phyloP scores from a whole-genome alignment of 2,888 invertebrate genomes.

The Eupeodes luniger region DNA sequence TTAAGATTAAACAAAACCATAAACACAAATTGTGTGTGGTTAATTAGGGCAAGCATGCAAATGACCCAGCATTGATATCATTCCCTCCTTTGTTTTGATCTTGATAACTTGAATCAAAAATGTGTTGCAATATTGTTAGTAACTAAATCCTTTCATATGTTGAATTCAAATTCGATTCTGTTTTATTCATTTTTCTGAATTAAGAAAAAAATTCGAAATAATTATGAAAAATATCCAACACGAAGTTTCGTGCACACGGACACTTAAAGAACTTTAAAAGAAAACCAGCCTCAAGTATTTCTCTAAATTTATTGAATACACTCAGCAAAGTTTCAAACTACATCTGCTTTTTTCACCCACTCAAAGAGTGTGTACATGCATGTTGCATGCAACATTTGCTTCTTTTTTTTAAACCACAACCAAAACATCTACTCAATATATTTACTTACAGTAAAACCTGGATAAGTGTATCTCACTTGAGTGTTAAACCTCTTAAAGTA shows the following conservation, averaged over 20 bases:
- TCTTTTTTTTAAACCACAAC: background rate
- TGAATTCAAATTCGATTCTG: background rate
- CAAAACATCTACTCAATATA: background rate
- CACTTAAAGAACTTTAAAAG: conserved; percentile 51
- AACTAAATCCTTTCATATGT: no score
- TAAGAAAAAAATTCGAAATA: background rate
- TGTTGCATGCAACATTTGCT: conserved; percentile 32
- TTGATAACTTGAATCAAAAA: no score
- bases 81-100: no score
- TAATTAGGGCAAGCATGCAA: no score
- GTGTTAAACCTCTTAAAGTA: no score
- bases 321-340: conserved; percentile 25
- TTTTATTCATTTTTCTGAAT: background rate
- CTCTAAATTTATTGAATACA: conserved; percentile 57
- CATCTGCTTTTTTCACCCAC: conserved; percentile 17
- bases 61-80: no score
- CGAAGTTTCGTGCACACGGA: conserved; percentile 17
- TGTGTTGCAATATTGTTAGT: no score
- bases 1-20: no score
- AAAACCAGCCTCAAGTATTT: conserved; percentile 47
- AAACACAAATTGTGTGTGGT: no score
- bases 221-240: background rate
- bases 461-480: no score
- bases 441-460: no score
- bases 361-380: background rate